These are phyloP conservation scores for Armadillidium nasatum DNA, from an alignment of 1,140 invertebrate species.

Conservation along the genomic window DNA sequence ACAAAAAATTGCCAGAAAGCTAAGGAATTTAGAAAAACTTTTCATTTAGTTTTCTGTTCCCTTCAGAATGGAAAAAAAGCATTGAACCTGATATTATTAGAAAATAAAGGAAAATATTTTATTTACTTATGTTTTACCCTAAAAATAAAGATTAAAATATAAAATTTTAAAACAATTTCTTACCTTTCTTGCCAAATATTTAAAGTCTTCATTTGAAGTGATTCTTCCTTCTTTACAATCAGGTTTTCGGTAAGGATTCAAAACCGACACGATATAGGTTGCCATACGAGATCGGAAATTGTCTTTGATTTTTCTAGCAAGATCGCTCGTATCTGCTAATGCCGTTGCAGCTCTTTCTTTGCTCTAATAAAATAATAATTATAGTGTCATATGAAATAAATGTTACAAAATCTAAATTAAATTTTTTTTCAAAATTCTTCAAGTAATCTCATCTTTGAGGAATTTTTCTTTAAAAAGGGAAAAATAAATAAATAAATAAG, in stretches of 20 bases:
- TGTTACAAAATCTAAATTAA: too few relatives aligned
- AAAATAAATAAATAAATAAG: too few relatives aligned
- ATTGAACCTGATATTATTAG: too few relatives aligned
- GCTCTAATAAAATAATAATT: constrained; percentile 26
- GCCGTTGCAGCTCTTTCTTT: constrained; percentile 42
- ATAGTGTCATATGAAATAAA: too few relatives aligned
- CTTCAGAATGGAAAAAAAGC: too few relatives aligned
- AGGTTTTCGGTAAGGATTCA: constrained; percentile 81
- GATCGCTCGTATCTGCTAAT: constrained; percentile 41
- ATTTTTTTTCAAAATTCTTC: too few relatives aligned
- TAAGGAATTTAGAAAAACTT: too few relatives aligned
- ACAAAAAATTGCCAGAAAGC: too few relatives aligned
- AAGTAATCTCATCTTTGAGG: too few relatives aligned
- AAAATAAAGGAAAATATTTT: neutral
- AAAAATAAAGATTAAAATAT: neutral
- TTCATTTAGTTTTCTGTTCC: too few relatives aligned
- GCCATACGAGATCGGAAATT: constrained; percentile 83
- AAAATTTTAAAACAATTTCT: constrained; percentile 4
- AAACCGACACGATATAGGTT: constrained; percentile 76
- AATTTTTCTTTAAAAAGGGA: too few relatives aligned
- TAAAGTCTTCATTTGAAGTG: constrained; percentile 85
- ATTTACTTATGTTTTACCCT: too few relatives aligned
- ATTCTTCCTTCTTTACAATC: constrained; percentile 82
- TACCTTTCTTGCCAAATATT: constrained; percentile 91
- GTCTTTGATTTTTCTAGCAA: constrained; percentile 66